These are phyloP conservation scores for Drosophila persimilis DNA, from an alignment of 1,140 invertebrate genomes.

Conservation along the genomic window DNA sequence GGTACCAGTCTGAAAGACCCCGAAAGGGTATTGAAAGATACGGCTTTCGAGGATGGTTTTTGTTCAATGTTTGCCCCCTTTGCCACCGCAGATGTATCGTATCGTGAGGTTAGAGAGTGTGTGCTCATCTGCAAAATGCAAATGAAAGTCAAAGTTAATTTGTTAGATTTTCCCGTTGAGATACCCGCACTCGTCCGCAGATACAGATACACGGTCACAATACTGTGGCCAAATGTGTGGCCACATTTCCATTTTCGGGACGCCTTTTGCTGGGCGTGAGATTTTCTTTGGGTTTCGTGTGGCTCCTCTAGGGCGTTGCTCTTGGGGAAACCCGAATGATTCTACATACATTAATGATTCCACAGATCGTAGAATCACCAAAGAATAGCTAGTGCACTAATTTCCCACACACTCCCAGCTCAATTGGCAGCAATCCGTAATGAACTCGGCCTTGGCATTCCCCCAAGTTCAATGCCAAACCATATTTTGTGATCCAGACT, in stretches of 20 bases:
- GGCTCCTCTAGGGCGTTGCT: no score
- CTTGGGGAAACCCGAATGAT: slow-evolving; percentile 11
- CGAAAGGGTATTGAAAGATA: no score
- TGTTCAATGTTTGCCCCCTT: slow-evolving; percentile 32
- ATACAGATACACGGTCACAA: slow-evolving; percentile 6
- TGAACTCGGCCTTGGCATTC: slow-evolving; percentile 62
- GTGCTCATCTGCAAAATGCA: slow-evolving; percentile 67
- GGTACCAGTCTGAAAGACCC: no score
- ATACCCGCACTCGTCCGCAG: slow-evolving; percentile 19
- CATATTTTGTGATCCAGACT: slow-evolving; percentile 5
- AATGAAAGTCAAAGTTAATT: slow-evolving; percentile 81
- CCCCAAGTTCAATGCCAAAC: slow-evolving; percentile 60
- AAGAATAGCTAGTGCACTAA: slow-evolving; percentile 14
- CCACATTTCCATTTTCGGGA: slow-evolving; percentile 26
- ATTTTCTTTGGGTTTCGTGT: not conserved
- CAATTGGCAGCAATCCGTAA: slow-evolving; percentile 28
- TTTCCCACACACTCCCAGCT: slow-evolving; percentile 17
- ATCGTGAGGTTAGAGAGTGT: slow-evolving; percentile 34
- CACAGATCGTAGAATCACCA: slow-evolving; percentile 8
- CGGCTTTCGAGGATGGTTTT: not conserved
- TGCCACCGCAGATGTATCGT: slow-evolving; percentile 1
- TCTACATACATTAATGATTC: not conserved
- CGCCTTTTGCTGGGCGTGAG: not conserved
- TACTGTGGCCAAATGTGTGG: slow-evolving; percentile 23
- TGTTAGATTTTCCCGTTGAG: slow-evolving; percentile 72